Evolutionary conservation across 2,113 vertebrate species (phyloP), one percentile per base, ranked within the genome.

Genomic region (Hydrolagus affinis): DNA sequence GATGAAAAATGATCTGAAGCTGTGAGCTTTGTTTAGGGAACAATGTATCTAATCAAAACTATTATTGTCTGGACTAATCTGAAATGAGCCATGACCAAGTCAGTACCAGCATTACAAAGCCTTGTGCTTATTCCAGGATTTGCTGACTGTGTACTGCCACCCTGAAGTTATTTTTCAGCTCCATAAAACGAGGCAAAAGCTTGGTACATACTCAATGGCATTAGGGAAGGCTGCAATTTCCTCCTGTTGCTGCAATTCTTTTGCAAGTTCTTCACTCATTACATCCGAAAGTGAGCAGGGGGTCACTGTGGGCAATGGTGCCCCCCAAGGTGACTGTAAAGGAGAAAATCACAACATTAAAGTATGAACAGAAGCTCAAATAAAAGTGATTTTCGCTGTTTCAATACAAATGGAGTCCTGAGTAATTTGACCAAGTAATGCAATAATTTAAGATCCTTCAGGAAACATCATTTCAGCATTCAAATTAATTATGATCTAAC

Each of bases 251-350:
- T 99, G 96, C 70, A 95, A 69, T 83, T 95, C 93, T 88, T 91
- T 94, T 0, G 97, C 97, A 91, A 99, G 90, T 88, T 99, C 92
- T 87, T 99, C 97, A 25, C 98, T 98, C 98, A 99, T 99, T 57
- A 99, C 98, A 14, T 99, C 98, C 74, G 95, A 87, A 88, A 99
- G 91, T 3, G 96, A 97, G 89, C 95, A 97, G 19, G 95, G 90
- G 0, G 93, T 87, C 11, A 90, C 88, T 0, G 91, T 83, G 21
- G 90, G 90, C 69, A 88, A 89, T 86, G 89, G 90, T 0, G 90
- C 44, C 12, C 95, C 96, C 98, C 97, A 99, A 0, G 97, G 98
- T 88, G 94, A 96, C 98, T 99, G 87, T 23, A 85, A 44, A 44
- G 71, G 9, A 87, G 66, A n/a, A 87, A 88, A 89, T 28, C 88